Evolutionary conservation across 2,113 vertebrate genomes (phyloP), one percentile per base, ranked within the genome.

Genomic region (Colistium nudipinnis): DNA sequence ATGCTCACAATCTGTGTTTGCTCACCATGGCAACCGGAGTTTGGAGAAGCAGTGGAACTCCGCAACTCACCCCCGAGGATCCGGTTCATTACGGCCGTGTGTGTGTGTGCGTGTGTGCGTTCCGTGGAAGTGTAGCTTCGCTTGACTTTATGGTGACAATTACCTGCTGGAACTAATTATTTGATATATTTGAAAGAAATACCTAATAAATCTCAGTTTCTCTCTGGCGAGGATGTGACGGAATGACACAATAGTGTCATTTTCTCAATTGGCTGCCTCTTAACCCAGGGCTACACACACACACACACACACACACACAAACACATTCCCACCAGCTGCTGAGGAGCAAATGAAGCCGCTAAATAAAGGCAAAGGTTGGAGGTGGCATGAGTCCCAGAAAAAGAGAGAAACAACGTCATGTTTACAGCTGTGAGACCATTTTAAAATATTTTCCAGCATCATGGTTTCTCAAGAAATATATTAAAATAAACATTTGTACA

Each of bases 211-310:
- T 52, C 47, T 60, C 28, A 7, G 30, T 14, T 13, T 25, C 57
- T 28, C 17, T 31, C 25, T 57, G 6, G 4, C 31, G 22, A 4
- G 16, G 13, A 73, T 27, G 3, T 59, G 35, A 73, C 56, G 43
- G 57, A 68, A 66, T 74, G 25, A 19, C 28, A 44, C 36, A 66
- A 70, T 51, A 22, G 38, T 61, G 72, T 59, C 61, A 74, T 77
- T 70, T 71, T 80, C 45, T 44, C 63, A 67, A 51, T 52, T 55
- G 65, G 47, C 62, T 71, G 68, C 62, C 62, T 77, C 47, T 81
- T 69, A 41, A 82, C 55, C 33, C 62, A 39, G 31, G 17, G 47
- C 38, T 51, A 35, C 28, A 14, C 59, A 57, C 48, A 27, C 22
- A 24, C 22, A 48, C 45, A 25, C 45, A 25, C 47, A 28, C 24